Percentiles rank a stretch among this genome's conserved stretches.
phyloP scores from a whole-genome alignment of 1,140 invertebrate genomes.

The Grapholita molesta region DNA sequence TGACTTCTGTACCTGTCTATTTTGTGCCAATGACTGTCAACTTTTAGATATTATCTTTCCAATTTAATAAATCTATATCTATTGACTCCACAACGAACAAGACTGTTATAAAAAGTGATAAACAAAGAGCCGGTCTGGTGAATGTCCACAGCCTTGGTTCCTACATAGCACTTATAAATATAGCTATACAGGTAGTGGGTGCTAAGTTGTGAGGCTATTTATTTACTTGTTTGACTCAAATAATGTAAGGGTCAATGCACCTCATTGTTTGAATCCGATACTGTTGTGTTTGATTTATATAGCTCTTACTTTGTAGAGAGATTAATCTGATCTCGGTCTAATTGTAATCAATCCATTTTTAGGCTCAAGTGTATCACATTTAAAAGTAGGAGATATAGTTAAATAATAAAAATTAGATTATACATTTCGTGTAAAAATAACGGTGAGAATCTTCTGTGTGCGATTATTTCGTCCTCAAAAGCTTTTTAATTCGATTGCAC shows the following conservation, averaged over 20 bases:
- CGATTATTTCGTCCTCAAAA: too few species aligned
- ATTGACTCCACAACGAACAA: neutral
- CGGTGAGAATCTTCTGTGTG: too few species aligned
- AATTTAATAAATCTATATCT: neutral
- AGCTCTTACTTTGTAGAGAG: too few species aligned
- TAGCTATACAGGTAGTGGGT: neutral
- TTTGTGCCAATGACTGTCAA: neutral
- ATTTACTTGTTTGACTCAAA: neutral
- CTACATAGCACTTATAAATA: neutral
- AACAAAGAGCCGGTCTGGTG: conserved; percentile 4
- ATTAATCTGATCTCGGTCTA: too few species aligned
- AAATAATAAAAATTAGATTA: too few species aligned
- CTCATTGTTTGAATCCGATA: neutral
- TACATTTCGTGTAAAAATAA: too few species aligned
- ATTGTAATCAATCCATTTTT: too few species aligned
- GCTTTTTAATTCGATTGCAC: too few species aligned
- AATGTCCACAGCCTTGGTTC: conserved; percentile 11
- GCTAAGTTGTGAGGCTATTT: conserved; percentile 5
- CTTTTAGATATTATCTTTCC: neutral
- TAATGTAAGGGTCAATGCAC: conserved; percentile 4
- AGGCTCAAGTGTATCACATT: too few species aligned
- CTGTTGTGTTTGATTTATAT: neutral
- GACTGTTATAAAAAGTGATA: neutral
- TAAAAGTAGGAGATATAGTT: too few species aligned
- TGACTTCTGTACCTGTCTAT: too few species aligned